Evolutionary conservation across 92 coral and sea anemone genomes (phyloP).

Genomic region (Porites rus): DNA sequence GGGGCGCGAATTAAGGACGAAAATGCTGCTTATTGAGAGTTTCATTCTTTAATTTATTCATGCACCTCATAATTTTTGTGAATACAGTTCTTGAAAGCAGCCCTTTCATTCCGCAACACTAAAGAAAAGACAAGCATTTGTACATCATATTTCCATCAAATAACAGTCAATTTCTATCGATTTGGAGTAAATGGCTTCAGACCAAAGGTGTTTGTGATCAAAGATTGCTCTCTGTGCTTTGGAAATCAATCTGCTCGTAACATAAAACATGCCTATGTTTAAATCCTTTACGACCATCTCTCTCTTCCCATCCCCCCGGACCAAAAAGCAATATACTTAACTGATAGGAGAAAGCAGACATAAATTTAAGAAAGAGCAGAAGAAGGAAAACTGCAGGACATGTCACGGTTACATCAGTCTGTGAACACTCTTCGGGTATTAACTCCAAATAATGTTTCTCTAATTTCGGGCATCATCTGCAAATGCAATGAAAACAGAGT

Average conservation of each 20-base stretch:
- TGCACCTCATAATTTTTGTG: neutral
- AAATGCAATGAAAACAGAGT: neutral
- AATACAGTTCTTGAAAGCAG: neutral
- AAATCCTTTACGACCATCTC: no score
- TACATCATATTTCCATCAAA: neutral
- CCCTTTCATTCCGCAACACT: neutral
- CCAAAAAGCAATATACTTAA: no score
- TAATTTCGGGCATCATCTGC: conserved; percentile 99
- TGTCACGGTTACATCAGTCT: conserved; percentile 42
- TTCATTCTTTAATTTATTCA: neutral
- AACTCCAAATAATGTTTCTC: conserved; percentile 89
- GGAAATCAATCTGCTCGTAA: no score
- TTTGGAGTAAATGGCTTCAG: neutral
- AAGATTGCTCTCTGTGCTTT: no score
- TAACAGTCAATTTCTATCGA: neutral
- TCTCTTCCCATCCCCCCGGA: no score
- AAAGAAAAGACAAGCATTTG: neutral
- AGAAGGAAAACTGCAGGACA: neutral
- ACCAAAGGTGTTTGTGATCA: no score
- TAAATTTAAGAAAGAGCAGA: neutral
- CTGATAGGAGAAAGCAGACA: no score
- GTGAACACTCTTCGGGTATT: conserved; percentile 84
- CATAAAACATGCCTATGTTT: no score
- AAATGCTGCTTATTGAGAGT: neutral
- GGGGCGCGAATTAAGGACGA: neutral